Base-by-base conservation (phyloP, 2,113 vertebrate genomes). In the Ophiodon elongatus region DNA sequence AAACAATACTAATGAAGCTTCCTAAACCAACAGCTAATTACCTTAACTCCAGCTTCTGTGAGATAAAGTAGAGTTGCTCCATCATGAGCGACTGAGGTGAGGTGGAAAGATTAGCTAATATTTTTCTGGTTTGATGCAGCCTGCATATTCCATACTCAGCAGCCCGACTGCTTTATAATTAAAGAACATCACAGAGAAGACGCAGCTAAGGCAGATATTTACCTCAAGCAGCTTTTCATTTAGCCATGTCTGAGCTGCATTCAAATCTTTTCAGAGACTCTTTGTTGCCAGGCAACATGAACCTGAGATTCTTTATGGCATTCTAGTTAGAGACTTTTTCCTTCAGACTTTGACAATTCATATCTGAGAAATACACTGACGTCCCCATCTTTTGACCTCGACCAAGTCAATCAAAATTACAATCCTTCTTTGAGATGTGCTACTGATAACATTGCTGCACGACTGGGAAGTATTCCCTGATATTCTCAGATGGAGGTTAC, bases 231-330 rank as follows among this genome's bases (percentile, higher is more conserved):
- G 88, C 87, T 92, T 91, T 92, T 91, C 92, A 94, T 94, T 94
- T 89, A 81, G 76, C 73, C 68, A 74, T 86, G 81, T 90, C 91
- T 93, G 90, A 89, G 90, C 87, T 90, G 88, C 87, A 91, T 93
- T 93, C 88, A 92, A 92, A 94, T 93, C 91, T 93, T 91, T 84
- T 77, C 85, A 17, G 65, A 86, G 89, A 90, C 80, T 93, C 93
- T 92, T 92, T 90, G 94, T 95, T 95, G 94, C 94, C 92, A 95
- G 83, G 95, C 94, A 95, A 95, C 93, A 79, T 93, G 91, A 88
- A 92, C 86, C 85, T 67, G 81, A 79, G 84, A 80, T 91, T 85
- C 85, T 89, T 90, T 79, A 87, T 80, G 80, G 73, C 72, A 68
- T 83, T 91, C 90, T 85, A 83, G 86, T 92, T 89, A 88, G 85